Percentiles rank a stretch among this genome's conserved stretches.
Evolutionary conservation across 2,797 vertebrate genomes (phyloP).

Genomic region (Myotis daubentonii): DNA sequence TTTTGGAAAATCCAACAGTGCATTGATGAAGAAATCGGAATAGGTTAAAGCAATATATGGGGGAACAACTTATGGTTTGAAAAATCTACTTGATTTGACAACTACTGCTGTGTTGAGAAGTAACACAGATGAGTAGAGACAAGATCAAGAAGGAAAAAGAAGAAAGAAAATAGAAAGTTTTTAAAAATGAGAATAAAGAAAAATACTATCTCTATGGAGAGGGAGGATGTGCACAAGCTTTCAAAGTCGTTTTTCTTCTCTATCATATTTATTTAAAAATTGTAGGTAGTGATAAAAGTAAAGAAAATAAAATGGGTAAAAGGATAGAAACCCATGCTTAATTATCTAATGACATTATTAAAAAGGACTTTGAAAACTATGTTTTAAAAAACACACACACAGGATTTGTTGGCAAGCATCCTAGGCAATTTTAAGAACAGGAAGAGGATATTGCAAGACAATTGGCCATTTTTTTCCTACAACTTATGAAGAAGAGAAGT

Average conservation of each 20-base stretch:
- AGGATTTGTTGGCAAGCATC: conserved; percentile 20
- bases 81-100: neutral
- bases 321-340: neutral
- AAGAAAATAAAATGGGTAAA: neutral
- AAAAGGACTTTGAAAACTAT: neutral
- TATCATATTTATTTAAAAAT: neutral
- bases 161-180: neutral
- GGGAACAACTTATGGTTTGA: neutral
- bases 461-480: neutral
- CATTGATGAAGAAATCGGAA: neutral
- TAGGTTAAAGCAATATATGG: neutral
- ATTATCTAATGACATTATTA: neutral
- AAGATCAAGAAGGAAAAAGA: neutral
- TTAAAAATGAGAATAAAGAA: neutral
- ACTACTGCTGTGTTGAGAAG: neutral
- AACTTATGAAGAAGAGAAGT: neutral
- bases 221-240: neutral
- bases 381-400: neutral
- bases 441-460: neutral
- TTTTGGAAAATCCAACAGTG: neutral
- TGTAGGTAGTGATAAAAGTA: neutral
- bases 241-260: neutral
- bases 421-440: neutral
- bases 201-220: neutral
- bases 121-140: neutral